Evolutionary conservation across 2,797 vertebrate genomes (phyloP), one percentile per base, ranked within the genome.

Genomic region (Hephaestus fuliginosus): DNA sequence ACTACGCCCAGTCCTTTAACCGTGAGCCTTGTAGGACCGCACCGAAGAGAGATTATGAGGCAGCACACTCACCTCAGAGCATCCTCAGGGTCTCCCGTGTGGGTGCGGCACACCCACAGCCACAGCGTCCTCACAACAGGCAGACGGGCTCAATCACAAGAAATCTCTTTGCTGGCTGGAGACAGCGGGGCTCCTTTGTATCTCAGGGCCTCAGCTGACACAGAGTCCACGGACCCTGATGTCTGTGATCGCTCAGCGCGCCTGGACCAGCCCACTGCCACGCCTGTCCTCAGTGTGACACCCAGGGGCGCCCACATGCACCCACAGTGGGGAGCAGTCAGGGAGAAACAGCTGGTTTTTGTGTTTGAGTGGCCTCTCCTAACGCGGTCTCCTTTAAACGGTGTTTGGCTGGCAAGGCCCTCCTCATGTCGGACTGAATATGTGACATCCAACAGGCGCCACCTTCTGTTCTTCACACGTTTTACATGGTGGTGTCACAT

Each of bases 251-350:
- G 80, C 83, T 84, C 87, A 18, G 73, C 67, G 87, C 80, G 87
- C 65, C 80, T 83, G 88, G 94, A 92, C 92, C 95, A 92, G 86
- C 95, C 95, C 95, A 94, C 94, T 92, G 94, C 95, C 95, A 95
- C 95, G 94, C 95, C 96, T 95, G 95, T 86, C 81, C 82, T 63
- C 86, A 7, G 77, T 63, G 61, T 63, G 74, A 78, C 83, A 78
- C 67, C 49, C 77, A 51, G 28, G 51, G 48, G 49, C 53, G 30
- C 76, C 74, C 79, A 12, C 58, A 30, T 4, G 53, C 44, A 51
- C 22, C 46, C 1, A 60, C 60, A 43, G 25, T 0, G 61, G 28
- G 41, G 14, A 43, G 20, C 58, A 28, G 0, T 17, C 68, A 51
- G 1, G 2, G 43, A 46, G 13, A 7, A 0, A 48, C 22, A 13